phyloP scores from a whole-genome alignment of 53 echinoderm and acorn worm species.

The Paracentrotus lividus region DNA sequence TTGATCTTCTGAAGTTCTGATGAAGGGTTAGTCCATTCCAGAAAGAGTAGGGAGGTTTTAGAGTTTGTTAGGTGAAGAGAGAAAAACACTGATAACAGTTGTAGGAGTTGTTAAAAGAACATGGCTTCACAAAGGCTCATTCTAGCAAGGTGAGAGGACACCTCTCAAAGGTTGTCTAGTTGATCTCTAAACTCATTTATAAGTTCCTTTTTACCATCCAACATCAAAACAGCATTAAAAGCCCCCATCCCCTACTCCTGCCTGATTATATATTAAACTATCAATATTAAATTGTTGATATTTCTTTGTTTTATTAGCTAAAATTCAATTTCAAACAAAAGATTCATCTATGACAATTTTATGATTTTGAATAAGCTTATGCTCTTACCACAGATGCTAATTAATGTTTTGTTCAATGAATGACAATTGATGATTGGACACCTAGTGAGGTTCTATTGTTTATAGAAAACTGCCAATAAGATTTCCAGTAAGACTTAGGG shows the following conservation, averaged over 20 bases:
- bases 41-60: constrained; percentile 32
- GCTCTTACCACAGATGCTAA: background rate
- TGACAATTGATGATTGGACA: background rate
- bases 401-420: background rate
- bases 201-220: background rate
- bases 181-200: background rate
- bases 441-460: background rate
- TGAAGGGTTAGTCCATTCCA: constrained; percentile 52
- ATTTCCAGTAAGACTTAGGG: background rate
- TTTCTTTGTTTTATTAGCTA: background rate
- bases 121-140: background rate
- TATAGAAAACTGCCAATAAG: background rate
- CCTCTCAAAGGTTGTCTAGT: background rate
- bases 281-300: no score
- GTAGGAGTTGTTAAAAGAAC: background rate
- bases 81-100: background rate
- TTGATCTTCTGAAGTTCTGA: constrained; percentile 5
- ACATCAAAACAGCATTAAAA: background rate
- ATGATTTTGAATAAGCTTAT: background rate
- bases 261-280: no score
- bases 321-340: background rate
- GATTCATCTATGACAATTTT: background rate
- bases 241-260: no score
- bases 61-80: constrained; percentile 5
- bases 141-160: background rate